Base-by-base conservation (phyloP, 1,140 invertebrate species). In the Tyrophagus putrescentiae region DNA sequence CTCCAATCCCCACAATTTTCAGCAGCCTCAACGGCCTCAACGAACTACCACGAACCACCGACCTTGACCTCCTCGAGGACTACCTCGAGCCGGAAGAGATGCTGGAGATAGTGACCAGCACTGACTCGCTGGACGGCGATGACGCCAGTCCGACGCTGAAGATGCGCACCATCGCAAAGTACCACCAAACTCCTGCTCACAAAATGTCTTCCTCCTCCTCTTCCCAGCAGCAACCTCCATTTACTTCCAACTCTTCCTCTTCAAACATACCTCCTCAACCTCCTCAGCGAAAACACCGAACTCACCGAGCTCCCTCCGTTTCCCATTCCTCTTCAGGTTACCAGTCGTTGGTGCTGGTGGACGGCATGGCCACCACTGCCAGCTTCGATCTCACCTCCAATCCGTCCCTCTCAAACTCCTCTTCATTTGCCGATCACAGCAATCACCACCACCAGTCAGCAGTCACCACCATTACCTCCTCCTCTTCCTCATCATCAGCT, bases 21-120 rank as follows among this genome's bases (percentile, higher is more conserved):
- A n/a, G n/a, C n/a, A n/a, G n/a, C n/a, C n/a, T n/a, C n/a, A n/a
- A n/a, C n/a, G n/a, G n/a, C n/a, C n/a, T n/a, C n/a, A n/a, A n/a
- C n/a, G n/a, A n/a, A n/a, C n/a, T n/a, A n/a, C n/a, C n/a, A n/a
- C n/a, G n/a, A n/a, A n/a, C n/a, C 7, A 13, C 11, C 3, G 13
- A 54, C 27, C 25, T 54, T n/a, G 52, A 54, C 39, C 13, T 54
- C 16, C n/a, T 54, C 16, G 52, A 54, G 25, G 52, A 54, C 25
- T 54, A 54, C 27, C 25, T 54, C 13, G 52, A 54, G 39, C 52
- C 52, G 1, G 52, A 54, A 33, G 52, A 54, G 25, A 54, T 54
- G 52, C 25, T 54, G 11, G 52, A 54, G 27, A 54, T 54, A 18
- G 52, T 54, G 11, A 54, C 52, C 4, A n/a, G n/a, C n/a, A n/a